Evolutionary conservation across 2,888 invertebrate species (phyloP).

Genomic region (Drosophila algonquin): DNA sequence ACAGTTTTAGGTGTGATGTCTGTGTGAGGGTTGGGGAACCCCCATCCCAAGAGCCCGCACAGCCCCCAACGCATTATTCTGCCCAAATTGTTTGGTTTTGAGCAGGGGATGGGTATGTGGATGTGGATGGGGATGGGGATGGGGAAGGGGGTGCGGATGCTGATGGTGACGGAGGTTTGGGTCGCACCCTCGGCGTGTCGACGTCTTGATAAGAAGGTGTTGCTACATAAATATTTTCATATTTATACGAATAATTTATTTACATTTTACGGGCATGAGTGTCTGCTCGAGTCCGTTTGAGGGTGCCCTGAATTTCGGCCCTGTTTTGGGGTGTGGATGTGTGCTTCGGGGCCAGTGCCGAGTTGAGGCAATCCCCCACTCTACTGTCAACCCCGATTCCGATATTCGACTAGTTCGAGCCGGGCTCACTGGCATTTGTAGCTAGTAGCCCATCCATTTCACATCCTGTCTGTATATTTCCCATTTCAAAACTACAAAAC

Average conservation of each 20-base stretch:
- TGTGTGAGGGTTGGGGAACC: constrained; percentile 5
- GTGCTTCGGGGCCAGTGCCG: neutral
- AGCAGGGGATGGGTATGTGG: constrained; percentile 13
- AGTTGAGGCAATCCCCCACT: neutral
- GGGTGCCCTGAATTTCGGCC: neutral
- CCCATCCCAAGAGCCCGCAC: constrained; percentile 4
- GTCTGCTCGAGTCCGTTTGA: neutral
- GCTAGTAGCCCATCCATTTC: constrained; percentile 57
- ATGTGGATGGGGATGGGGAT: too few relatives aligned
- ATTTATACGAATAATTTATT: constrained; percentile 53
- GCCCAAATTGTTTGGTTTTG: constrained; percentile 14
- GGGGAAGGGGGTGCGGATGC: too few relatives aligned
- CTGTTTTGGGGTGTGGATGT: neutral
- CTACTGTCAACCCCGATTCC: constrained; percentile 8
- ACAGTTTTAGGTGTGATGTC: constrained; percentile 52
- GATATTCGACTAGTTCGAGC: neutral
- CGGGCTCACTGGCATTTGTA: constrained; percentile 47
- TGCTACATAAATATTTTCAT: constrained; percentile 47
- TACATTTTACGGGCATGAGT: constrained; percentile 13
- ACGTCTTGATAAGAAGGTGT: constrained; percentile 66
- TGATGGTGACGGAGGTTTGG: neutral
- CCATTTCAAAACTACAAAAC: neutral
- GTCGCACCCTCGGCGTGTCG: constrained; percentile 50
- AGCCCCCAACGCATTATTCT: neutral
- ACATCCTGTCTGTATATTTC: constrained; percentile 27